Conservation (phyloP, 2,888 invertebrate genomes). For the Megastigmus dorsalis region DNA sequence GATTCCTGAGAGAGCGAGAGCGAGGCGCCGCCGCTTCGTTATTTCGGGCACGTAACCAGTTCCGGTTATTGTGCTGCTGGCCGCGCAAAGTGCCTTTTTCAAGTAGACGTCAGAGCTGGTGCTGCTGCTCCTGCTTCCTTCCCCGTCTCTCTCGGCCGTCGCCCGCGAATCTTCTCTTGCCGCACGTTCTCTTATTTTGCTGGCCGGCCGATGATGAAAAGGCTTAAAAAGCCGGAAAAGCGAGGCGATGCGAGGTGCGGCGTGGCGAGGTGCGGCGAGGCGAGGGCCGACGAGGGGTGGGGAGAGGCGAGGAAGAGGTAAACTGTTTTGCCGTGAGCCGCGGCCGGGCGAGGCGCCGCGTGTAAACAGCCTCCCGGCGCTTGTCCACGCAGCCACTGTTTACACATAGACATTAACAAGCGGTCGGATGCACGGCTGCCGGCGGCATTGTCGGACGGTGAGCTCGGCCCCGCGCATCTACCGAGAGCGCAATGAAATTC, state of each 20-base stretch:
- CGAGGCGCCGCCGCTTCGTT: slow-evolving; percentile 57
- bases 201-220: slow-evolving; percentile 63
- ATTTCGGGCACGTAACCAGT: slow-evolving; percentile 72
- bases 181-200: slow-evolving; percentile 62
- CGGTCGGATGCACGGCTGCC: slow-evolving; percentile 6
- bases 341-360: background rate
- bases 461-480: slow-evolving; percentile 15
- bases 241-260: background rate
- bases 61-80: slow-evolving; percentile 72
- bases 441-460: slow-evolving; percentile 28
- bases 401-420: slow-evolving; percentile 8
- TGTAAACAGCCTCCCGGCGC: background rate
- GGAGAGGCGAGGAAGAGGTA: background rate
- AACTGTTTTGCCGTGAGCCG: slow-evolving; percentile 5
- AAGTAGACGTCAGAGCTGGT: slow-evolving; percentile 65
- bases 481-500: slow-evolving; percentile 61
- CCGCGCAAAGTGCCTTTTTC: slow-evolving; percentile 71
- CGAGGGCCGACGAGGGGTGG: background rate
- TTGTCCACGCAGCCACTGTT: background rate
- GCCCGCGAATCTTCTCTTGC: background rate
- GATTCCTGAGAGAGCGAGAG: slow-evolving; percentile 17
- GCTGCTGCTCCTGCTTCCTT: slow-evolving; percentile 54
- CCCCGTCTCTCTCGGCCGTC: background rate
- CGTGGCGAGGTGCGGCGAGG: background rate
- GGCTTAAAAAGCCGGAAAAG: slow-evolving; percentile 59